These are phyloP conservation scores for Acromyrmex heyeri DNA, from an alignment of 1,140 invertebrate species.

Conservation along the genomic window DNA sequence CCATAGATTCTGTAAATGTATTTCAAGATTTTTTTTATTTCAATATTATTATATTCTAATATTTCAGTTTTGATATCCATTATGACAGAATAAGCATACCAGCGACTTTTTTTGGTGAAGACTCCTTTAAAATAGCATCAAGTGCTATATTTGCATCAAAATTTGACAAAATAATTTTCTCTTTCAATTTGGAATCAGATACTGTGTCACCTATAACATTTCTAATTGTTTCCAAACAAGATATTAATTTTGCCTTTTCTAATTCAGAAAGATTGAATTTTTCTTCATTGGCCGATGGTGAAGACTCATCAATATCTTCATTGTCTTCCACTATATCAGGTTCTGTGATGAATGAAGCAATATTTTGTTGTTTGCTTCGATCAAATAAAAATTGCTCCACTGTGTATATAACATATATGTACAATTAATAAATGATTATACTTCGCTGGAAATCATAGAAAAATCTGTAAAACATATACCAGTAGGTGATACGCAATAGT, in stretches of 20 bases:
- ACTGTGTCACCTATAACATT: slow-evolving; percentile 93
- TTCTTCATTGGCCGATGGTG: slow-evolving; percentile 83
- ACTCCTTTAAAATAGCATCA: slow-evolving; percentile 90
- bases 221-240: slow-evolving; percentile 94
- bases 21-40: slow-evolving; percentile 12
- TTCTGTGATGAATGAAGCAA: slow-evolving; percentile 91
- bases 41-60: neutral
- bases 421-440: neutral
- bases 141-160: slow-evolving; percentile 92
- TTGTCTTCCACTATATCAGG: slow-evolving; percentile 92
- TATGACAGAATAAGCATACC: slow-evolving; percentile 27
- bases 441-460: slow-evolving; percentile 26
- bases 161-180: slow-evolving; percentile 89
- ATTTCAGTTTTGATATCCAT: neutral
- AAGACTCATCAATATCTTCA: slow-evolving; percentile 86
- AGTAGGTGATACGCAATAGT: slow-evolving; percentile 95
- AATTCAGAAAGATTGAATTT: slow-evolving; percentile 88
- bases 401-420: slow-evolving; percentile 33
- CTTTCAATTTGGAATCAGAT: slow-evolving; percentile 90
- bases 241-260: slow-evolving; percentile 91
- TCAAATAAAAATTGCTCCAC: slow-evolving; percentile 95
- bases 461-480: slow-evolving; percentile 87
- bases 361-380: slow-evolving; percentile 90
- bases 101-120: slow-evolving; percentile 67
- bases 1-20: slow-evolving; percentile 62